Conservation (phyloP, 1,140 invertebrate species). For the Hylaeus anthracinus region DNA sequence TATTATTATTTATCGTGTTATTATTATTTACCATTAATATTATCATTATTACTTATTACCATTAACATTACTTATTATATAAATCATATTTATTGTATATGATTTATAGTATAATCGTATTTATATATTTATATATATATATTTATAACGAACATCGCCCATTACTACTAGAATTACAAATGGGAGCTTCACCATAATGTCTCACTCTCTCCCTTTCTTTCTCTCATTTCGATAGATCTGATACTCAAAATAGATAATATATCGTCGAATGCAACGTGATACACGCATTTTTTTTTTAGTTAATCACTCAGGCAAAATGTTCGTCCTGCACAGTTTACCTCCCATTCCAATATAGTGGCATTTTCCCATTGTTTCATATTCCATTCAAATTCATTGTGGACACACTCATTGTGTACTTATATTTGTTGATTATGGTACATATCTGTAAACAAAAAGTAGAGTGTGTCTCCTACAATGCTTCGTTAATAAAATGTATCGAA, state of each 20-base stretch:
- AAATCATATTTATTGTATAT: constrained; percentile 77
- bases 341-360: constrained; percentile 70
- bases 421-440: constrained; percentile 78
- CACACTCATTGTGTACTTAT: constrained; percentile 76
- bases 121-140: constrained; percentile 72
- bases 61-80: constrained; percentile 77
- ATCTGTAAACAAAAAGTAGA: constrained; percentile 76
- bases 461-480: constrained; percentile 53
- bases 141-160: constrained; percentile 81
- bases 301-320: constrained; percentile 70
- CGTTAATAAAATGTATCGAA: constrained; percentile 21
- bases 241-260: constrained; percentile 77
- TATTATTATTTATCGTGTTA: constrained; percentile 61
- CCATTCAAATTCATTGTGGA: constrained; percentile 74
- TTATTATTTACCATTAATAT: constrained; percentile 72
- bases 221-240: constrained; percentile 61
- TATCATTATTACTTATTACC: constrained; percentile 72
- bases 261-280: constrained; percentile 75
- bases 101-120: constrained; percentile 76
- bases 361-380: constrained; percentile 70
- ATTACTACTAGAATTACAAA: constrained; percentile 81
- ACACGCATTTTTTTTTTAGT: constrained; percentile 56
- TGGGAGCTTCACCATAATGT: constrained; percentile 69
- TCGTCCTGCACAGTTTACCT: constrained; percentile 73
- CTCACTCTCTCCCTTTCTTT: constrained; percentile 40